Conservation (phyloP, 1,140 invertebrate genomes). For the Lepeophtheirus salmonis region DNA sequence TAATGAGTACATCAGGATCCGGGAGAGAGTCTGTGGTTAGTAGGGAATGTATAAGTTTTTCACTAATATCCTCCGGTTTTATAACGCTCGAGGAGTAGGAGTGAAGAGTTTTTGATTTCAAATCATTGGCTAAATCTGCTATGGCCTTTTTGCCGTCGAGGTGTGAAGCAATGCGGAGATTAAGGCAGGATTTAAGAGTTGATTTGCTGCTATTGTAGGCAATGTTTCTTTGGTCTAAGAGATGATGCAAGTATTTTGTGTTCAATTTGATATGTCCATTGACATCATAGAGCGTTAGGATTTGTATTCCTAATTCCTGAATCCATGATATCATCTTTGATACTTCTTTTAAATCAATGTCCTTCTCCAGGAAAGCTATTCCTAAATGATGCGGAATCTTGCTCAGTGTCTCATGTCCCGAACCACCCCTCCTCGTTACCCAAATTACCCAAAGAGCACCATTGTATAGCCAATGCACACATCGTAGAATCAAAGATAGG, state of each 20-base stretch:
- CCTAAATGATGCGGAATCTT: neutral
- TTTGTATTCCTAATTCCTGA: neutral
- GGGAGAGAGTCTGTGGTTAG: neutral
- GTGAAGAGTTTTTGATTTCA: neutral
- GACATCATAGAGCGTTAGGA: conserved; percentile 6
- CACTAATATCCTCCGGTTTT: neutral
- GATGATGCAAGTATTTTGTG: neutral
- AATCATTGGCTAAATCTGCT: neutral
- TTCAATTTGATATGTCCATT: neutral
- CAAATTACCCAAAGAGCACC: neutral
- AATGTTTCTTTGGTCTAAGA: neutral
- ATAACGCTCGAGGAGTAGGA: neutral
- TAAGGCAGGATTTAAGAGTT: neutral
- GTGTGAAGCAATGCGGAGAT: neutral
- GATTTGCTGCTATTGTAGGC: neutral
- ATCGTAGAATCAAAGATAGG: neutral
- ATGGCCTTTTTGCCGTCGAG: neutral
- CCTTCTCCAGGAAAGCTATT: conserved; percentile 1
- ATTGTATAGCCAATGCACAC: neutral
- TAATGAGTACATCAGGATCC: conserved; percentile 8
- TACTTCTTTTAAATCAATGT: neutral
- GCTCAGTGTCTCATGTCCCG: neutral
- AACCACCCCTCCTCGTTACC: neutral
- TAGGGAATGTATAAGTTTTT: neutral
- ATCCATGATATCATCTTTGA: neutral